Evolutionary conservation across 2,113 vertebrate genomes (phyloP).

Genomic region (Eleginops maclovinus): DNA sequence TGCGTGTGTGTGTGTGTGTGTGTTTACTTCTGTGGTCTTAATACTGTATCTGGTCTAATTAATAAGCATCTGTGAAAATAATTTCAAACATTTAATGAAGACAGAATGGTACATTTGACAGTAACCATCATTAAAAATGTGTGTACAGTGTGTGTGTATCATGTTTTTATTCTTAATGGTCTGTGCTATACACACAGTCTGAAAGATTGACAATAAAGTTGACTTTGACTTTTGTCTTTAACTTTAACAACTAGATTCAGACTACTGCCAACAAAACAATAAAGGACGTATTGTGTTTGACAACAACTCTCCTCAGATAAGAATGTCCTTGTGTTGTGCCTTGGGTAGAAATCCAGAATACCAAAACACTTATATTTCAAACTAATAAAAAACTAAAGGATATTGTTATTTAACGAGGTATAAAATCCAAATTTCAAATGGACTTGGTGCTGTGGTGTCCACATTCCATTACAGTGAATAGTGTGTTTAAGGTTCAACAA

Average conservation of each 20-base stretch:
- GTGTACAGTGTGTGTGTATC: too few relatives aligned
- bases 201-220: too few relatives aligned
- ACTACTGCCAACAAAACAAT: neutral
- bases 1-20: neutral
- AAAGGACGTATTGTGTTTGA: neutral
- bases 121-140: too few relatives aligned
- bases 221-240: too few relatives aligned
- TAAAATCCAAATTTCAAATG: neutral
- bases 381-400: neutral
- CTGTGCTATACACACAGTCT: too few relatives aligned
- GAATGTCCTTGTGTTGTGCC: neutral
- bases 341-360: neutral
- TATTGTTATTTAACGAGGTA: neutral
- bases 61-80: neutral
- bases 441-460: too few relatives aligned
- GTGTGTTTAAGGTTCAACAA: too few relatives aligned
- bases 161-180: too few relatives aligned
- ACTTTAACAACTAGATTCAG: too few relatives aligned
- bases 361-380: neutral
- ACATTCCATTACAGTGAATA: too few relatives aligned
- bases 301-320: neutral
- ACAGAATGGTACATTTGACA: neutral
- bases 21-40: neutral
- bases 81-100: neutral
- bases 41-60: neutral